phyloP scores from a whole-genome alignment of 2,113 vertebrate species.

The Rhinoderma darwinii region DNA sequence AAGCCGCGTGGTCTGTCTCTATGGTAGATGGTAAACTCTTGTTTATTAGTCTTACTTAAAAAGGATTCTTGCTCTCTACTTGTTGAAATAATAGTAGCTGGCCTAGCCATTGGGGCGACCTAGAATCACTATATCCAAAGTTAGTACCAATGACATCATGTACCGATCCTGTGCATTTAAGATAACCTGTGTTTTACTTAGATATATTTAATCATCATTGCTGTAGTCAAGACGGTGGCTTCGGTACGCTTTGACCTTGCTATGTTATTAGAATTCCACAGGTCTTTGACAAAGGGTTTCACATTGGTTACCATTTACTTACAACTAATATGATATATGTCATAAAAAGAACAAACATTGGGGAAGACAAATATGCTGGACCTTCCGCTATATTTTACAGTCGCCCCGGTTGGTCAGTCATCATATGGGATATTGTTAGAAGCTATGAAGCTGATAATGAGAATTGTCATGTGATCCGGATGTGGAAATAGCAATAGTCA shows the following conservation, averaged over 20 bases:
- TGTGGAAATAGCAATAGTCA: constrained; percentile 4
- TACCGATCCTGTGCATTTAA: not conserved
- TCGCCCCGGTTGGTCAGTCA: not conserved
- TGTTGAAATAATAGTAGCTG: too few relatives aligned
- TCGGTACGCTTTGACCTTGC: too few relatives aligned
- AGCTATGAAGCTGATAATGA: not conserved
- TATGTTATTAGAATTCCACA: too few relatives aligned
- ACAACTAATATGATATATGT: not conserved
- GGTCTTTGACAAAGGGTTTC: too few relatives aligned
- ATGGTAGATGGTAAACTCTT: too few relatives aligned
- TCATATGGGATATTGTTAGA: not conserved
- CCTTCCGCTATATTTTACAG: not conserved
- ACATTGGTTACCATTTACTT: not conserved
- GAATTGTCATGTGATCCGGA: constrained; percentile 8
- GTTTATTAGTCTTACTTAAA: too few relatives aligned
- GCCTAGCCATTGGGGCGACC: too few relatives aligned
- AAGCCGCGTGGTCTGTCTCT: too few relatives aligned
- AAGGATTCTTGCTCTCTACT: too few relatives aligned
- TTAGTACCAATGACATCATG: not conserved
- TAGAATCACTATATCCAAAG: too few relatives aligned
- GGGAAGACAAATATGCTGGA: not conserved
- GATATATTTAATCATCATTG: not conserved
- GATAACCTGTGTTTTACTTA: not conserved
- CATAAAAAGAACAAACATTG: not conserved
- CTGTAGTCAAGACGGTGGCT: too few relatives aligned